Percentiles rank a stretch among this genome's conserved stretches.
phyloP scores from a whole-genome alignment of 2,888 invertebrate genomes.

The Carpatolechia fugitivella region DNA sequence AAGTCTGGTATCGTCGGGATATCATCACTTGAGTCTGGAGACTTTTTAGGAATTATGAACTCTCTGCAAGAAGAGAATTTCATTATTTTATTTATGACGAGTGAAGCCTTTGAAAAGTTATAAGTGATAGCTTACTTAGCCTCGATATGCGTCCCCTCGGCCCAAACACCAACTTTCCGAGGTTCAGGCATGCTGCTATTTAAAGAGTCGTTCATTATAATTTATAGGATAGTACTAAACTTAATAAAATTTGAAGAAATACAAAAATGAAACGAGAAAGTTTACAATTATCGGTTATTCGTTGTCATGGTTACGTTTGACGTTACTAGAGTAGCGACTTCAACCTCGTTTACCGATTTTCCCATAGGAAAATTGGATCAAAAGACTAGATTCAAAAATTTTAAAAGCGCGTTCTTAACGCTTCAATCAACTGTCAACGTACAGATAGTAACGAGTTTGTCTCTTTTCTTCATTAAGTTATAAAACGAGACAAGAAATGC shows the following conservation, averaged over 20 bases:
- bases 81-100: background rate
- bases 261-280: no score
- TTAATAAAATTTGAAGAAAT: no score
- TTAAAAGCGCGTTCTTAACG: background rate
- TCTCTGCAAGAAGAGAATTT: slow-evolving; percentile 47
- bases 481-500: no score
- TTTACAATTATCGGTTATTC: slow-evolving; percentile 10
- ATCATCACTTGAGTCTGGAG: slow-evolving; percentile 65
- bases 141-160: slow-evolving; percentile 66
- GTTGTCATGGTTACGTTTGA: slow-evolving; percentile 1
- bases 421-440: no score
- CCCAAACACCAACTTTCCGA: slow-evolving; percentile 70
- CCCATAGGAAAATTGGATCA: background rate
- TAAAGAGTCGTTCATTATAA: slow-evolving; percentile 50
- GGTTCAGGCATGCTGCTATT: slow-evolving; percentile 57
- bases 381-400: background rate
- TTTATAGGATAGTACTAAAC: background rate
- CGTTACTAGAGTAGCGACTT: background rate
- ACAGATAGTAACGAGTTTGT: no score
- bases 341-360: background rate
- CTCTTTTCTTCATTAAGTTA: no score
- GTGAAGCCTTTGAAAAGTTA: no score
- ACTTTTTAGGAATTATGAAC: slow-evolving; percentile 64
- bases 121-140: slow-evolving; percentile 48
- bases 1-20: slow-evolving; percentile 74